Percentiles rank a stretch among this genome's conserved stretches.
Evolutionary conservation across 2,888 invertebrate genomes (phyloP).

Genomic region (Limnephilus lunatus): DNA sequence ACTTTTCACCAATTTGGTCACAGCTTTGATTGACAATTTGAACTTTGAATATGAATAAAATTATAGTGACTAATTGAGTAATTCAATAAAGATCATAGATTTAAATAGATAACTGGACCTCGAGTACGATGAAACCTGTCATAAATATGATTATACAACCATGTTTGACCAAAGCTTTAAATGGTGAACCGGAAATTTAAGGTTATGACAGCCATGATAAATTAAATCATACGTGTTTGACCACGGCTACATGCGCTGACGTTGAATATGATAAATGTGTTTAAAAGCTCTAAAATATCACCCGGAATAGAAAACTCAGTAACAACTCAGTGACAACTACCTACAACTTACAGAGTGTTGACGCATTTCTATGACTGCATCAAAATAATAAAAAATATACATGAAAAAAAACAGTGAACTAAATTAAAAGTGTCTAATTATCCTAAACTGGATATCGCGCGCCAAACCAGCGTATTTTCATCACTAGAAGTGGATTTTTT

Average conservation of each 20-base stretch:
- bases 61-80: not conserved
- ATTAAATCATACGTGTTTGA: not conserved
- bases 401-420: no score
- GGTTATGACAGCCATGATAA: not conserved
- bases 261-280: not conserved
- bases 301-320: not conserved
- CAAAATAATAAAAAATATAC: no score
- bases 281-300: not conserved
- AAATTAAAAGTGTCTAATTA: no score
- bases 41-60: not conserved
- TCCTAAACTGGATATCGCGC: no score
- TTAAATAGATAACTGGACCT: not conserved
- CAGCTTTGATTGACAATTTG: not conserved
- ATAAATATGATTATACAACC: not conserved
- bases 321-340: no score
- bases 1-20: not conserved
- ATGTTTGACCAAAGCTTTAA: not conserved
- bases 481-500: no score
- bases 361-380: no score
- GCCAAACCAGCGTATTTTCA: no score
- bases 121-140: not conserved
- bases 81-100: not conserved
- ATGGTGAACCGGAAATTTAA: not conserved
- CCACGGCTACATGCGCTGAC: not conserved
- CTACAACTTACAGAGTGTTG: no score